Conservation (phyloP, 2,797 vertebrate species). For the Ptychadena robeensis region DNA sequence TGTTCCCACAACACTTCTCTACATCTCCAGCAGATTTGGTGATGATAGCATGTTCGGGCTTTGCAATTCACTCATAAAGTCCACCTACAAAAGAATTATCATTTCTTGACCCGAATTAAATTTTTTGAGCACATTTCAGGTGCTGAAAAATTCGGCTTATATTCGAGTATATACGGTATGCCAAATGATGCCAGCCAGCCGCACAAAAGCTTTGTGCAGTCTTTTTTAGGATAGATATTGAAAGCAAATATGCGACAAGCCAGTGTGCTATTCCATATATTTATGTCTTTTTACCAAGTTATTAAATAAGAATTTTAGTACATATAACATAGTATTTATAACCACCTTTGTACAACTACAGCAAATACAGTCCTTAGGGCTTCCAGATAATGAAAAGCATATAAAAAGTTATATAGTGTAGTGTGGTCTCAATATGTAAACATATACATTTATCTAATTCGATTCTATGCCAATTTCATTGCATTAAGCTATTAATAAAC, state of each 20-base stretch:
- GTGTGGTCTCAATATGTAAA: background rate
- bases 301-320: background rate
- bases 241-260: background rate
- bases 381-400: background rate
- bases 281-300: background rate
- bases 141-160: too few relatives aligned
- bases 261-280: background rate
- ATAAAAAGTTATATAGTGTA: background rate
- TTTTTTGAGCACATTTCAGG: too few relatives aligned
- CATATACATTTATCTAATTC: background rate
- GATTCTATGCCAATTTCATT: background rate
- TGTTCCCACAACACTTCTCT: too few relatives aligned
- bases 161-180: too few relatives aligned
- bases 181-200: background rate
- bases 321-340: background rate
- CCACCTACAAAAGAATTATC: too few relatives aligned
- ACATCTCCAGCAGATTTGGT: too few relatives aligned
- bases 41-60: too few relatives aligned
- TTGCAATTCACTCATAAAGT: too few relatives aligned
- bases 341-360: conserved; percentile 7
- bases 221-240: background rate
- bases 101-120: too few relatives aligned
- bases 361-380: background rate
- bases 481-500: background rate
- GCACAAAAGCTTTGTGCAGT: background rate